Conservation (phyloP, 2,888 invertebrate species). For the Fragum sueziense region DNA sequence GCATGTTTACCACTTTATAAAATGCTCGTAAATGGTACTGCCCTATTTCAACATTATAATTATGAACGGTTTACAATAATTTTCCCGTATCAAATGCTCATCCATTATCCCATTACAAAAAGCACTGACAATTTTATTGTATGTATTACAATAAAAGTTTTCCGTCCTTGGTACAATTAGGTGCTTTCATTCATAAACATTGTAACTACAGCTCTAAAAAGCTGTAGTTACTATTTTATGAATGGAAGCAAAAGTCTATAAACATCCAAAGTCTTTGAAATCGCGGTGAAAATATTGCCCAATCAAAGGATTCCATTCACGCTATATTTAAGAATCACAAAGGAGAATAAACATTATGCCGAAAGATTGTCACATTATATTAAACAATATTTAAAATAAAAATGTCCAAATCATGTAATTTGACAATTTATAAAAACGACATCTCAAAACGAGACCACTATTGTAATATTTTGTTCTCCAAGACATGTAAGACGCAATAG, state of each 20-base stretch:
- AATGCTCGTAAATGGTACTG: neutral
- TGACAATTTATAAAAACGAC: neutral
- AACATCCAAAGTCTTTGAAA: slow-evolving; percentile 2
- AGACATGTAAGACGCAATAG: too few relatives aligned
- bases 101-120: slow-evolving; percentile 6
- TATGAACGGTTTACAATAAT: neutral
- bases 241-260: neutral
- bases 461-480: too few relatives aligned
- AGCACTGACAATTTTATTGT: slow-evolving; percentile 9
- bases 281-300: neutral
- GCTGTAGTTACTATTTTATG: too few relatives aligned
- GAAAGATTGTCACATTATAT: slow-evolving; percentile 22
- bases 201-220: too few relatives aligned
- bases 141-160: neutral
- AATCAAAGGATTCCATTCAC: slow-evolving; percentile 14
- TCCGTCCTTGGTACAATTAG: neutral
- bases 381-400: slow-evolving; percentile 1
- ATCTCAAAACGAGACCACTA: neutral
- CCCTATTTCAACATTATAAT: neutral
- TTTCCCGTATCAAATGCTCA: slow-evolving; percentile 11
- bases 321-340: neutral
- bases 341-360: slow-evolving; percentile 6
- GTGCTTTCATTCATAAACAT: too few relatives aligned
- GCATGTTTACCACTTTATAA: too few relatives aligned
- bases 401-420: slow-evolving; percentile 1